Evolutionary conservation across 2,888 invertebrate species (phyloP), one percentile per base, ranked within the genome.

Genomic region (Spisula solida): DNA sequence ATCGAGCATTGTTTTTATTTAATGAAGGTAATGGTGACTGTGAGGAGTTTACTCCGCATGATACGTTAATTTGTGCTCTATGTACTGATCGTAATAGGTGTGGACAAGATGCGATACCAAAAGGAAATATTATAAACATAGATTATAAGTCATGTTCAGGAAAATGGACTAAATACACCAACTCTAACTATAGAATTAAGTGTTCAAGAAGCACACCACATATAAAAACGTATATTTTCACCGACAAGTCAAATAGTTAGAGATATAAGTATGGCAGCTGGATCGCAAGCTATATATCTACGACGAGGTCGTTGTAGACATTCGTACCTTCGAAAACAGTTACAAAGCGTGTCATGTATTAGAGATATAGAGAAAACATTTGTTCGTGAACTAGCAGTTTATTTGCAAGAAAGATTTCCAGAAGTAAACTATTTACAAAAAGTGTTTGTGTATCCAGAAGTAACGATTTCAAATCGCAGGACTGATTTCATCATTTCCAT

Each of bases 401-500:
- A 60, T 66, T 20, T 82, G 10, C 34, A 41, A 51, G 12, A 31
- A 10, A 12, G 8, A n/a, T 66, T 82, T 18, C 60, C 82, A 0
- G 6, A 1, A 1, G 16, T 82, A 18, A 66, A n/a, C 31, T 16
- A 1, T 12, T 34, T 25, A 16, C 29, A 66, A 1, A 60, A 47
- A 66, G 10, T 82, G 18, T 51, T 41, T n/a, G 47, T 82, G 1
- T 34, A 60, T 60, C 31, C 82, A 10, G 82, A 82, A 55, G 66
- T 82, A 6, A 18, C 82, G 14, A 34, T 82, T 41, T 55, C 60
- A 41, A 82, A 82, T 34, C 56, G 82, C 2, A 31, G 82, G 31
- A 60, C 82, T n/a, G 82, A 82, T 25, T 82, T 82, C 20, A 66
- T 82, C 2, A 29, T 82, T 5, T 82, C n/a, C 34, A 60, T 82